phyloP scores from a whole-genome alignment of 2,888 invertebrate species.

The Drosophila subsilvestris region DNA sequence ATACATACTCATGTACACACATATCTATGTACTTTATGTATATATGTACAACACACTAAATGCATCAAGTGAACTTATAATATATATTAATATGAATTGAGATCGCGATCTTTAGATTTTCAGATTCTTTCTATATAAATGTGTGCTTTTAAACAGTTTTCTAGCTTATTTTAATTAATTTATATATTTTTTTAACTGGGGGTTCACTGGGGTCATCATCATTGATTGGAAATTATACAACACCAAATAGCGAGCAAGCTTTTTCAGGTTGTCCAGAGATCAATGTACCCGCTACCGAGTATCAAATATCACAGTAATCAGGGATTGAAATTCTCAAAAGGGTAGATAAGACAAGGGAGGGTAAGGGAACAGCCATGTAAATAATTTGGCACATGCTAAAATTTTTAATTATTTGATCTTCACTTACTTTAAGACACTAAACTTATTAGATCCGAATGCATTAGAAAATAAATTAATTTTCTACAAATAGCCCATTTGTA shows the following conservation, averaged over 20 bases:
- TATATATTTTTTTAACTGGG: not conserved
- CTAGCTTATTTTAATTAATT: not conserved
- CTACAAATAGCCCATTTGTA: conserved; percentile 7
- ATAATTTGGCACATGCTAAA: not conserved
- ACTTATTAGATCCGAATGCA: not conserved
- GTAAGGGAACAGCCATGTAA: not conserved
- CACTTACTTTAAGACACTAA: too few species aligned
- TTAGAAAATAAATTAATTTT: not conserved
- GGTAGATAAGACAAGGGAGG: not conserved
- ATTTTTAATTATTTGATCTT: not conserved
- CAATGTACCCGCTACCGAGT: conserved; percentile 8
- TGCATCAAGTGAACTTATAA: not conserved
- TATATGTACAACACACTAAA: too few species aligned
- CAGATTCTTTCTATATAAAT: not conserved
- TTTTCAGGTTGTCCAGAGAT: conserved; percentile 12
- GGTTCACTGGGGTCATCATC: conserved; percentile 8
- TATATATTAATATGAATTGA: conserved; percentile 10
- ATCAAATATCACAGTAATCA: not conserved
- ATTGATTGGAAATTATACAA: conserved; percentile 12
- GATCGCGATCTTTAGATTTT: conserved; percentile 19
- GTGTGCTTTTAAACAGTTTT: not conserved
- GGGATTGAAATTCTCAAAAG: not conserved
- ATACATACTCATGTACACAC: too few species aligned
- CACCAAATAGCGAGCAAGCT: not conserved
- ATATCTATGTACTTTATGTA: too few species aligned